Evolutionary conservation across 2,797 vertebrate species (phyloP), one percentile per base, ranked within the genome.

Genomic region (Chanos chanos): DNA sequence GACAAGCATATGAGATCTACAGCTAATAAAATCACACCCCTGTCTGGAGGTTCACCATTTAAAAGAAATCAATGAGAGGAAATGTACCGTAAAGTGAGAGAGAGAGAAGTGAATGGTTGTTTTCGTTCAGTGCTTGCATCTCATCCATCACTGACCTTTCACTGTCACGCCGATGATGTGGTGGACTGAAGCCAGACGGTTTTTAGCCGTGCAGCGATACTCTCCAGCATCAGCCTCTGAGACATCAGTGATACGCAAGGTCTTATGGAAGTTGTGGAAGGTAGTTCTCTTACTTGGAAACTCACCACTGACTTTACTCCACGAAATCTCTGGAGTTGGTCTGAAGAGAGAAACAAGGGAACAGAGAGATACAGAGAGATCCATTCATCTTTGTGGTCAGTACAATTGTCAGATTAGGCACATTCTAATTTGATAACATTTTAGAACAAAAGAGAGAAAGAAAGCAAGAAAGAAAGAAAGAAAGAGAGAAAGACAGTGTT

Each of bases 131-230:
- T 9, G 48, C 1, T 12, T 1, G 27, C 3, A 1, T 53, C 61
- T 54, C 18, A 24, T 62, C 37, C 15, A 41, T 16, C 37, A 74
- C 66, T 1, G 84, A 98, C 97, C 94, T 94, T 92, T 97, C 57
- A 99, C 93, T n/a, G 83, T 86, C 58, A 99, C 92, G 2, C 78
- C 88, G 81, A 96, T 94, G 69, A 83, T 87, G 73, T 96, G 95
- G 70, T 93, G 87, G 64, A 76, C 78, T 0, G 81, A 83, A 80
- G 94, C 94, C 8, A 89, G 72, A 0, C 3, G 6, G 77, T 99
- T 99, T 75, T 75, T 88, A 58, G 93, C 95, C n/a, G 83, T 85
- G 72, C 97, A 99, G 66, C 89, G 94, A 77, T 99, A 98, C 50
- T 91, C 92, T 41, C 96, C 97, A 3, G 91, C 90, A 45, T 99